Percentiles rank a stretch among this genome's conserved stretches.
Conservation (phyloP, 1,140 invertebrate species). For the Hermatobates lingyangjiaoensis region DNA sequence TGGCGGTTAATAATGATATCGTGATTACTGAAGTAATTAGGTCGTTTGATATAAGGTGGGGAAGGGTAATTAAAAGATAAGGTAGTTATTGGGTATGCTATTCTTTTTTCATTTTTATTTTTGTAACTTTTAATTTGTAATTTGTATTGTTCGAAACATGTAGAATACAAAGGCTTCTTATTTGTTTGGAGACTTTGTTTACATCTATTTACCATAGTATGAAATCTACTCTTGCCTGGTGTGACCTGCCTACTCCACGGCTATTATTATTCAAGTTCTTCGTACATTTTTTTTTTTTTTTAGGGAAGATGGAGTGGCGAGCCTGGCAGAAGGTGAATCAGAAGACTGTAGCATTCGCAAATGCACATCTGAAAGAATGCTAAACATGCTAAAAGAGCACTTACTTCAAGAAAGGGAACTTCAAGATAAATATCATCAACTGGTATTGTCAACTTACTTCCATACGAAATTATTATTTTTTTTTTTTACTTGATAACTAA, state of each 20-base stretch:
- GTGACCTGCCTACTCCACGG: neutral
- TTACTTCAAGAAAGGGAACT: slow-evolving; percentile 56
- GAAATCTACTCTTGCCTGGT: no score
- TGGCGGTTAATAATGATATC: no score
- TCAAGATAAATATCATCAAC: slow-evolving; percentile 66
- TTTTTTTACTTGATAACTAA: neutral
- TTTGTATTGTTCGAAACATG: no score
- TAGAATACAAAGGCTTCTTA: no score
- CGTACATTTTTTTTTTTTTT: neutral
- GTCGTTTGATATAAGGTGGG: no score
- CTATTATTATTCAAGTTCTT: neutral
- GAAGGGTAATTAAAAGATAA: no score
- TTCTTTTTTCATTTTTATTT: no score
- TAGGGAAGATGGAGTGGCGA: slow-evolving; percentile 5
- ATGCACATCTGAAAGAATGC: slow-evolving; percentile 44
- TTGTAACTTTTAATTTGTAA: no score
- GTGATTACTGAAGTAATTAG: no score
- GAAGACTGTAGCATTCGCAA: slow-evolving; percentile 30
- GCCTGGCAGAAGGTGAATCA: slow-evolving; percentile 23
- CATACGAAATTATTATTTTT: neutral
- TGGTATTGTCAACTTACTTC: slow-evolving; percentile 21
- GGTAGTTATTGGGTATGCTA: no score
- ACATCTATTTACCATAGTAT: no score
- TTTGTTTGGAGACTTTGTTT: no score
- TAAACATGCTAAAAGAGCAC: slow-evolving; percentile 47